Conservation (phyloP, 1,140 invertebrate genomes). For the Drosophila pseudoobscura region DNA sequence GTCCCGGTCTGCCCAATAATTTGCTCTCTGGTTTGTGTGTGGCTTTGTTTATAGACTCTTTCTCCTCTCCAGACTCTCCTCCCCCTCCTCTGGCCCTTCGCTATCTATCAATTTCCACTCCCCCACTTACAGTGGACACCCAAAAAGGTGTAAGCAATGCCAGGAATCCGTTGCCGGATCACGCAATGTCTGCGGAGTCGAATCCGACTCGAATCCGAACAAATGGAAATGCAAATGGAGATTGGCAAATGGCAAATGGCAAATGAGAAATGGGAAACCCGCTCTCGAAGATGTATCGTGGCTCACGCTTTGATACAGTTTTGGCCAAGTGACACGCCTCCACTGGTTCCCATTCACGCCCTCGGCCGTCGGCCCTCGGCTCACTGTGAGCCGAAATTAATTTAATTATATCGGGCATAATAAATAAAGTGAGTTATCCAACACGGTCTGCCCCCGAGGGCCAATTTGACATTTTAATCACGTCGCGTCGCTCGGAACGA, state of each 20-base stretch:
- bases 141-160: slow-evolving; percentile 74
- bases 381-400: slow-evolving; percentile 55
- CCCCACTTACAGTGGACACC: slow-evolving; percentile 54
- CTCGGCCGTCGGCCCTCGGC: background rate
- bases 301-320: slow-evolving; percentile 69
- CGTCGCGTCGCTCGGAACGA: slow-evolving; percentile 36
- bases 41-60: slow-evolving; percentile 63
- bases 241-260: slow-evolving; percentile 53
- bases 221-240: slow-evolving; percentile 63
- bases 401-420: slow-evolving; percentile 70
- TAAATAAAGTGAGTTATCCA: slow-evolving; percentile 71
- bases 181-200: slow-evolving; percentile 57
- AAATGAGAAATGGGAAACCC: slow-evolving; percentile 39
- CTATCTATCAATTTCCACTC: slow-evolving; percentile 5
- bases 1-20: slow-evolving; percentile 67
- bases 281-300: slow-evolving; percentile 52
- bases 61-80: slow-evolving; percentile 11
- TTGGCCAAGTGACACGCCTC: slow-evolving; percentile 52
- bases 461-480: slow-evolving; percentile 72
- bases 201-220: slow-evolving; percentile 17
- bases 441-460: slow-evolving; percentile 29
- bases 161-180: slow-evolving; percentile 70
- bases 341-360: background rate
- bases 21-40: slow-evolving; percentile 73
- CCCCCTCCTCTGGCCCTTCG: slow-evolving; percentile 17